Base-by-base conservation (phyloP, 1,140 invertebrate genomes). In the Eriocheir sinensis region DNA sequence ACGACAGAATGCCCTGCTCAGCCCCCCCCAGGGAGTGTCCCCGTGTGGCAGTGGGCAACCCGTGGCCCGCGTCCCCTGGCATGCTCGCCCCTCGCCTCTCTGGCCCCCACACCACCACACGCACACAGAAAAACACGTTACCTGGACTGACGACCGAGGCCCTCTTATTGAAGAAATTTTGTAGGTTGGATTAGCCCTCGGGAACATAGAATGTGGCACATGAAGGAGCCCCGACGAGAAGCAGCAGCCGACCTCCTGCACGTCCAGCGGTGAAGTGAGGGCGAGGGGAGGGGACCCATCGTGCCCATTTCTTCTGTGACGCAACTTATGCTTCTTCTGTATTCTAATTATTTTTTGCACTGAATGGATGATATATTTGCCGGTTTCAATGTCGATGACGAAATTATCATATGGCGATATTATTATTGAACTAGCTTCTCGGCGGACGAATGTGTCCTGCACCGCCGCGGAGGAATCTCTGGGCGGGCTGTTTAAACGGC, bases 101-200 rank as follows among this genome's bases (percentile, higher is more conserved):
- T 48, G 15, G 15, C 4, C 44, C 44, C 15, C 44, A 8, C 4
- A 48, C 44, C 60, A 72, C 60, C 27, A 72, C 44, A 1, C 6
- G n/a, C 60, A 72, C 17, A 2, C 60, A 12, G 6, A 6, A 21
- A 72, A 0, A 36, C 0, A 41, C 30, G 15, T 86, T 53, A 93
- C 91, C 91, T 93, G 91, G 91, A 93, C 91, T 93, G 91, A 93
- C 91, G 91, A 93, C 91, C 91, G 91, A 86, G 91, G 91, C 91
- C 72, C 34, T 86, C 91, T 93, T 93, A 93, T 32, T 53, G 81
- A 86, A 93, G 36, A 81, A 93, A 93, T 93, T 93, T 81, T 93
- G 91, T 38, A 83, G 91, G 91, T 93, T 53, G 81, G 27, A 32
- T 81, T 48, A 21, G 79, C 30, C 91, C 81, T 93, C 48, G 81